phyloP scores from a whole-genome alignment of 1,140 invertebrate genomes.

The Druon quercuslanigerum region DNA sequence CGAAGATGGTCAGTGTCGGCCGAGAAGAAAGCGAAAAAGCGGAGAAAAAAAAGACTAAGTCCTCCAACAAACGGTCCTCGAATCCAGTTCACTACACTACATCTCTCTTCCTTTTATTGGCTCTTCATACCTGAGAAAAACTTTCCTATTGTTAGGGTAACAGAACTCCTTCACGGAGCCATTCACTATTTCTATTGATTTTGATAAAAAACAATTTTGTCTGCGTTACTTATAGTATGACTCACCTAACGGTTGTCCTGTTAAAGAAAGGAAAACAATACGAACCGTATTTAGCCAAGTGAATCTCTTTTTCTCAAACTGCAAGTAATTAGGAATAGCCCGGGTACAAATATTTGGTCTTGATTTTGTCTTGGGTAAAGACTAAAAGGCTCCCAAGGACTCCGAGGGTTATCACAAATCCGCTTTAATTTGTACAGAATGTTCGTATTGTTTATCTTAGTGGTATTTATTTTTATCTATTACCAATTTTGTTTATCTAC shows the following conservation, averaged over 20 bases:
- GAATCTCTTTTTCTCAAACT: too few species aligned
- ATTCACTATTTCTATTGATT: not conserved
- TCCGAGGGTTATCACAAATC: too few species aligned
- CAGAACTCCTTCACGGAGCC: conserved; percentile 3
- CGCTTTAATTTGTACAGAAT: too few species aligned
- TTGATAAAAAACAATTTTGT: not conserved
- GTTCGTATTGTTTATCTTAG: too few species aligned
- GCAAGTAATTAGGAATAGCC: too few species aligned
- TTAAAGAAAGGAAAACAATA: too few species aligned
- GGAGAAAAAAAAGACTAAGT: not conserved
- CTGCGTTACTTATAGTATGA: not conserved
- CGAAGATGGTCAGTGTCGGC: conserved; percentile 37
- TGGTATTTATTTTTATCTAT: too few species aligned
- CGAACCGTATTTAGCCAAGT: too few species aligned
- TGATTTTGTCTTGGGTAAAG: too few species aligned
- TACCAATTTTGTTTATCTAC: too few species aligned
- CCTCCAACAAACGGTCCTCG: conserved; percentile 1
- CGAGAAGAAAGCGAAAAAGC: conserved; percentile 36
- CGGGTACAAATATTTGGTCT: too few species aligned
- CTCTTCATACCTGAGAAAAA: not conserved
- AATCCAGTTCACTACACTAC: not conserved
- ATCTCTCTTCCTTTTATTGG: not conserved
- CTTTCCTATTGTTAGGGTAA: not conserved
- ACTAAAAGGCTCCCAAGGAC: too few species aligned
- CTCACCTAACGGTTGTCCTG: not conserved